Base-by-base conservation (phyloP, 53 echinoderm and acorn worm species). In the Arbacia lixula region DNA sequence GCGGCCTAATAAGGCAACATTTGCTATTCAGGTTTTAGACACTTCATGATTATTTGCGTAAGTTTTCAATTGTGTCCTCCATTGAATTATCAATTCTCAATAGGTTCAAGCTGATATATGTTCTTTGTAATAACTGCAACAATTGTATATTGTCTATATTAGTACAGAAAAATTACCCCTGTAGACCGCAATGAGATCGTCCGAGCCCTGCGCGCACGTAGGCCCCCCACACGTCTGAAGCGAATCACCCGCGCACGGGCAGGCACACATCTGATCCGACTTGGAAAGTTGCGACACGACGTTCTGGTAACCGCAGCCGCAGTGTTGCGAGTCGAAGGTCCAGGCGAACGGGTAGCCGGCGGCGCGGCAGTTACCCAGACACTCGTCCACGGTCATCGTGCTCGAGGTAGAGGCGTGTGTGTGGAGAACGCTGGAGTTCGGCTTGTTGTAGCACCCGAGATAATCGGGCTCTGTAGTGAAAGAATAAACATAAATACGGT, bases 161-260 rank as follows among this genome's bases (percentile, higher is more conserved):
- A n/a, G n/a, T n/a, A n/a, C n/a, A n/a, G n/a, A n/a, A n/a, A n/a
- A n/a, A n/a, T 69, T 20, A 81, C 82, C 31, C 3, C 46, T 42
- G 49, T 81, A 81, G 1, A 81, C 82, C 14, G 82, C 28, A 19
- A 81, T 81, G 29, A 81, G 8, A 10, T 63, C 63, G 64, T 21
- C 49, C 0, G 39, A 41, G 28, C 64, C 64, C 31, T 39, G 25
- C 10, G 19, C 11, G 32, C 82, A 81, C 0, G 40, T 46, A 2
- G 82, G 82, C 10, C 82, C 82, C 16, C 82, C 82, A 31, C 82
- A 81, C 0, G 82, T 46, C 32, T 81, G 63, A 22, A 63, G 30
- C 12, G 30, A 63, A 63, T 39, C 82, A 50, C 82, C 82, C 82
- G 43, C 82, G 63, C 82, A 81, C 33, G 82, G 82, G 50, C 82